Percentiles rank a stretch among this genome's conserved stretches.
Conservation (phyloP, 2,888 invertebrate species). For the Magallana nippona region DNA sequence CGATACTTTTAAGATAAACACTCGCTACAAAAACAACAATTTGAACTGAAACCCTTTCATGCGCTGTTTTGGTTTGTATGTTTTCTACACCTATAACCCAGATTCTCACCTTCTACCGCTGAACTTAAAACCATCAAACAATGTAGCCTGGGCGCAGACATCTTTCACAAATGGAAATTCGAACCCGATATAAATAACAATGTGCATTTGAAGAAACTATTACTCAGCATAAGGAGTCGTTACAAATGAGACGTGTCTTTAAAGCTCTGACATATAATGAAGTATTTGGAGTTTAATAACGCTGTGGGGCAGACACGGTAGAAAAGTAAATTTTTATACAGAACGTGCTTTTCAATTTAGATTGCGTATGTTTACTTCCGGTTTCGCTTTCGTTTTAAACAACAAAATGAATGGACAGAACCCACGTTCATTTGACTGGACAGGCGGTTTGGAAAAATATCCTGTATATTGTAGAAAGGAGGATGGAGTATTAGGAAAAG, state of each 20-base stretch:
- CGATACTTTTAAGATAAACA: no score
- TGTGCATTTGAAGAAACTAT: no score
- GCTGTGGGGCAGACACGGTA: no score
- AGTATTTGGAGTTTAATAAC: no score
- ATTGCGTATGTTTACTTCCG: background rate
- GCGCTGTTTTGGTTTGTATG: no score
- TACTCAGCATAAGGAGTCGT: no score
- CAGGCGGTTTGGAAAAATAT: conserved; percentile 22
- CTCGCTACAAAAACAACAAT: no score
- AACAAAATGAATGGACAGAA: background rate
- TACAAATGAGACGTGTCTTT: no score
- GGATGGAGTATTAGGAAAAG: background rate
- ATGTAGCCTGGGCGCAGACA: conserved; percentile 57
- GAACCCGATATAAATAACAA: background rate
- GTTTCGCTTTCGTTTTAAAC: background rate
- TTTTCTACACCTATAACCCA: background rate
- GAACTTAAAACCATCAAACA: conserved; percentile 67
- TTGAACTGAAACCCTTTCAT: no score
- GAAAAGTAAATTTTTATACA: no score
- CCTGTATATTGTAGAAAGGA: background rate
- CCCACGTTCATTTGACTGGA: background rate
- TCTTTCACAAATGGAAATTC: conserved; percentile 33
- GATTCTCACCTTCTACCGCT: conserved; percentile 64
- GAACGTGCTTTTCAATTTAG: no score
- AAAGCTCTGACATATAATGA: no score